A percentile compares a stretch with the other conserved stretches of the same genome.
Conservation (phyloP, 2,797 vertebrate genomes). For the Phylloscopus collybita region DNA sequence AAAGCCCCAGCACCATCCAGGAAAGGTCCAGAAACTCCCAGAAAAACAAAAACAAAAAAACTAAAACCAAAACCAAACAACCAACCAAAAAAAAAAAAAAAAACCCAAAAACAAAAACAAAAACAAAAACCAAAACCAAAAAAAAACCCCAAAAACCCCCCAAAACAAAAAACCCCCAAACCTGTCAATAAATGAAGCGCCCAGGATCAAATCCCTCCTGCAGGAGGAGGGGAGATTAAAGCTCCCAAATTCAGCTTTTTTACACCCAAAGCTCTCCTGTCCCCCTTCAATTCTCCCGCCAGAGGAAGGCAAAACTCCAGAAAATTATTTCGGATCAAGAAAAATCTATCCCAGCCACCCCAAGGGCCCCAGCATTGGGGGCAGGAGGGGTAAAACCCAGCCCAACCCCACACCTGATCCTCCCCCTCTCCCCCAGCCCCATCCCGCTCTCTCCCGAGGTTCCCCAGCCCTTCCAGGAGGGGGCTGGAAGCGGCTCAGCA, state of each 20-base stretch:
- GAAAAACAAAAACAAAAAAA: no score
- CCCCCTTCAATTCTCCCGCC: neutral
- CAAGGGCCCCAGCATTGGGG: neutral
- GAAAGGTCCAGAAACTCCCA: neutral
- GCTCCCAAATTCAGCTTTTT: neutral
- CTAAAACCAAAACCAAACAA: no score
- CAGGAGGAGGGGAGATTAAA: neutral
- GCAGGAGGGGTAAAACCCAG: neutral
- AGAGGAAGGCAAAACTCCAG: neutral
- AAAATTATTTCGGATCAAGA: neutral
- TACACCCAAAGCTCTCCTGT: neutral
- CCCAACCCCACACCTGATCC: rapidly evolving
- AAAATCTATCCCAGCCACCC: neutral
- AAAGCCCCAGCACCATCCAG: neutral
- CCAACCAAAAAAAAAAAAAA: no score
- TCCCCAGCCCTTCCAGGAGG: neutral
- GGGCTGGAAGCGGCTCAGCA: slow-evolving; percentile 24
- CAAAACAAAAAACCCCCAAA: no score
- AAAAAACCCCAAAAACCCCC: no score
- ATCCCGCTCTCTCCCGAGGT: neutral
- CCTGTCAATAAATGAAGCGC: neutral
- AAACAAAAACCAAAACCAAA: neutral
- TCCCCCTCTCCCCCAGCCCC: neutral
- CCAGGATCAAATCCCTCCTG: neutral
- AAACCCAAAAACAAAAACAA: no score